These are phyloP conservation scores for Phymatocera aterrima DNA, from an alignment of 2,888 invertebrate species.

Conservation along the genomic window DNA sequence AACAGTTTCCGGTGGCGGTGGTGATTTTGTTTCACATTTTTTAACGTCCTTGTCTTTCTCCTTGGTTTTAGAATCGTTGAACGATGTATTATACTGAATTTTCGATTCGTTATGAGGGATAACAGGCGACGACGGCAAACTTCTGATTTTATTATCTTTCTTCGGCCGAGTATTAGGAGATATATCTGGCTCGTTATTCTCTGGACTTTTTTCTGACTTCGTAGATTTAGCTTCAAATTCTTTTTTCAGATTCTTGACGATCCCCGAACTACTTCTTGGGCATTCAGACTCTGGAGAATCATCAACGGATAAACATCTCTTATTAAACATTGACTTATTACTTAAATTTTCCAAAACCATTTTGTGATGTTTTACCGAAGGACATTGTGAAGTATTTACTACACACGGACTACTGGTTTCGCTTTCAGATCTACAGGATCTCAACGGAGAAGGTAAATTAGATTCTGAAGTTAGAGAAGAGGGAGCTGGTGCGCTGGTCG, in stretches of 20 bases:
- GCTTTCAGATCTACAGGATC: slow-evolving; percentile 71
- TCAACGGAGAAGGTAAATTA: slow-evolving; percentile 61
- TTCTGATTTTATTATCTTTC: slow-evolving; percentile 71
- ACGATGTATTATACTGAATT: slow-evolving; percentile 54
- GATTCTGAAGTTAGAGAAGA: slow-evolving; percentile 71
- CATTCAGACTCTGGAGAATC: slow-evolving; percentile 71
- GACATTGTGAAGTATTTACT: slow-evolving; percentile 75
- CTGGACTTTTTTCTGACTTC: slow-evolving; percentile 64
- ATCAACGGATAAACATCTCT: slow-evolving; percentile 69
- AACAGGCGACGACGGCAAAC: slow-evolving; percentile 81
- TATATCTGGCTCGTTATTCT: slow-evolving; percentile 54
- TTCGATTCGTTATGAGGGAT: slow-evolving; percentile 77
- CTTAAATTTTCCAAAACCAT: slow-evolving; percentile 75
- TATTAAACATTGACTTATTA: slow-evolving; percentile 70
- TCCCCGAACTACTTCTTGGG: slow-evolving; percentile 78
- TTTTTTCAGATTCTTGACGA: slow-evolving; percentile 90
- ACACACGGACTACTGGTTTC: slow-evolving; percentile 74
- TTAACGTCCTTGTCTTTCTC: slow-evolving; percentile 66
- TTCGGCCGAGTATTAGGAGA: slow-evolving; percentile 55
- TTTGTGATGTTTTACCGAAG: slow-evolving; percentile 77
- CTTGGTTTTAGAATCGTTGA: slow-evolving; percentile 57
- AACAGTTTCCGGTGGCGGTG: slow-evolving; percentile 67
- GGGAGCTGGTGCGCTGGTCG: slow-evolving; percentile 70
- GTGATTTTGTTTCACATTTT: slow-evolving; percentile 62
- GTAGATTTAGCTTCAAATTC: slow-evolving; percentile 90